phyloP scores from a whole-genome alignment of 2,888 invertebrate species.

The Diadegma fenestrale region DNA sequence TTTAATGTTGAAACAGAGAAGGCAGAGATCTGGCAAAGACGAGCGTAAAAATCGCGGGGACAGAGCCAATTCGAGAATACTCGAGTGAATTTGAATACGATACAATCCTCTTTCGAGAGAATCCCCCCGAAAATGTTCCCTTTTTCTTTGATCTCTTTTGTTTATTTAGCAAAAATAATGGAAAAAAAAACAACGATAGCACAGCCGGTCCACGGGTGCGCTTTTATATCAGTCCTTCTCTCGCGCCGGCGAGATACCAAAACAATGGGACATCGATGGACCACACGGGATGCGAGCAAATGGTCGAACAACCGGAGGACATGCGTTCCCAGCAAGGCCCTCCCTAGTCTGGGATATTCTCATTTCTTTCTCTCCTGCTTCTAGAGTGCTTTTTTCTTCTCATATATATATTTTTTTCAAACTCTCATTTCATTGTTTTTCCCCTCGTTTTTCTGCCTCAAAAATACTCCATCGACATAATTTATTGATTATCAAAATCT shows the following conservation, averaged over 20 bases:
- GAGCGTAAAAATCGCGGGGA: conserved; percentile 20
- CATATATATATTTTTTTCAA: conserved; percentile 18
- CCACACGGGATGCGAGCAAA: conserved; percentile 85
- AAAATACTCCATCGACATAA: neutral
- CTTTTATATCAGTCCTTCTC: conserved; percentile 49
- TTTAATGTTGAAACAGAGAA: conserved; percentile 1
- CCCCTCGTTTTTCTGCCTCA: neutral
- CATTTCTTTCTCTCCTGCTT: conserved; percentile 59
- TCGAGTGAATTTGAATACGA: conserved; percentile 82
- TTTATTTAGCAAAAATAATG: conserved; percentile 19
- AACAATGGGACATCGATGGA: conserved; percentile 85
- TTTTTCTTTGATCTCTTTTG: conserved; percentile 18
- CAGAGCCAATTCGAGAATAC: conserved; percentile 81
- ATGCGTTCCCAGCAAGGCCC: conserved; percentile 82
- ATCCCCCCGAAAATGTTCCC: conserved; percentile 36
- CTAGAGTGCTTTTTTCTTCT: conserved; percentile 32
- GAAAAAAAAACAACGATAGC: conserved; percentile 5
- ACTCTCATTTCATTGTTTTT: conserved; percentile 32
- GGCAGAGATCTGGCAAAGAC: conserved; percentile 61
- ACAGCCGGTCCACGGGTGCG: conserved; percentile 53
- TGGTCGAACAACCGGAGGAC: conserved; percentile 85
- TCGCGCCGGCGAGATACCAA: conserved; percentile 76
- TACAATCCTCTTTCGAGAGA: conserved; percentile 45
- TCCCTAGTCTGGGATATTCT: conserved; percentile 69
- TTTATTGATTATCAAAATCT: neutral